These are phyloP conservation scores for Xestia c-nigrum DNA, from an alignment of 2,888 invertebrate species.

Conservation along the genomic window DNA sequence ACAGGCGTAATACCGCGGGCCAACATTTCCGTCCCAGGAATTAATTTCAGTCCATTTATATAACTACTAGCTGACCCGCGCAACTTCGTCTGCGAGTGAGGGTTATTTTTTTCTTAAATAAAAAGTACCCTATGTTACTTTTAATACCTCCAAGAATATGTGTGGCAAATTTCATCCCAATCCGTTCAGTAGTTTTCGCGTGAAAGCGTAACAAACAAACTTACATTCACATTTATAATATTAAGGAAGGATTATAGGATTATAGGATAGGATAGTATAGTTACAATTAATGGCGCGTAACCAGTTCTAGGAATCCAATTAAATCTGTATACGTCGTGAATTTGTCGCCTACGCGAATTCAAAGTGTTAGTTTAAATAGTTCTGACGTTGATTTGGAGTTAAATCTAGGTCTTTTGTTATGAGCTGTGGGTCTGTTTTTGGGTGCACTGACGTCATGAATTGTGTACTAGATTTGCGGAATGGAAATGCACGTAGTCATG, in stretches of 20 bases:
- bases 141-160: too few relatives aligned
- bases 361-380: background rate
- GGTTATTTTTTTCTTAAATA: too few relatives aligned
- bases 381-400: background rate
- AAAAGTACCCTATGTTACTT: too few relatives aligned
- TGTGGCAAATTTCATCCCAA: too few relatives aligned
- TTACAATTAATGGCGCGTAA: background rate
- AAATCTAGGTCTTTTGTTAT: background rate
- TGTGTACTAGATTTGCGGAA: background rate
- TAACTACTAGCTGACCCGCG: too few relatives aligned
- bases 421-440: background rate
- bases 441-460: background rate
- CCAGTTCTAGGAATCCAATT: background rate
- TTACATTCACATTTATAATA: too few relatives aligned
- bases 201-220: too few relatives aligned
- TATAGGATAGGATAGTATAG: too few relatives aligned
- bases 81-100: too few relatives aligned
- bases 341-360: background rate
- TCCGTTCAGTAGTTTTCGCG: too few relatives aligned
- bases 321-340: background rate
- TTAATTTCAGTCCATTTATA: background rate
- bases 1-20: background rate
- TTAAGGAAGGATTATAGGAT: too few relatives aligned
- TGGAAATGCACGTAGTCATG: background rate
- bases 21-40: background rate